Conservation (phyloP, 2,888 invertebrate species). For the Drosophila mayaguana region DNA sequence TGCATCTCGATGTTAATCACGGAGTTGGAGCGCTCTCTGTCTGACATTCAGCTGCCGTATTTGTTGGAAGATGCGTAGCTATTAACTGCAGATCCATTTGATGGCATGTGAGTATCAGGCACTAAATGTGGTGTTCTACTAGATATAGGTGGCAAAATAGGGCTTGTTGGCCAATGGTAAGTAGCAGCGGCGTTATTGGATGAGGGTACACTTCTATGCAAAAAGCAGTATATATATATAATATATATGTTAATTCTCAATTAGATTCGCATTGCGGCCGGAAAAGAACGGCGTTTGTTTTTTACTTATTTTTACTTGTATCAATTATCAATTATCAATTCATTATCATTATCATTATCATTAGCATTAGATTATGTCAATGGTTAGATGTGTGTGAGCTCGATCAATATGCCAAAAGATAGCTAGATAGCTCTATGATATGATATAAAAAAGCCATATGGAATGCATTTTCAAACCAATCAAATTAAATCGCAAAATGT, state of each 20-base stretch:
- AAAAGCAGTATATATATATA: slow-evolving; percentile 74
- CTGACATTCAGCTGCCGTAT: slow-evolving; percentile 85
- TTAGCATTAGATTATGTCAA: slow-evolving; percentile 23
- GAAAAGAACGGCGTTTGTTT: neutral
- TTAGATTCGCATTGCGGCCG: slow-evolving; percentile 31
- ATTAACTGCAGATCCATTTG: slow-evolving; percentile 85
- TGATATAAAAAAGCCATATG: slow-evolving; percentile 56
- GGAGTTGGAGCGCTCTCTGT: slow-evolving; percentile 82
- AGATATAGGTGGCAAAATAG: slow-evolving; percentile 90
- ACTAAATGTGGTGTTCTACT: slow-evolving; percentile 90
- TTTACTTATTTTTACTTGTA: neutral
- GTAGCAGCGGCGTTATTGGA: slow-evolving; percentile 86
- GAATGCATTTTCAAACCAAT: slow-evolving; percentile 36
- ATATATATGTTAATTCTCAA: slow-evolving; percentile 74
- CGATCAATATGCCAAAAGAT: slow-evolving; percentile 48
- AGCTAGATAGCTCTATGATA: slow-evolving; percentile 32
- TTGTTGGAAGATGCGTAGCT: slow-evolving; percentile 85
- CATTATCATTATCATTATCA: slow-evolving; percentile 11
- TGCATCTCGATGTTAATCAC: slow-evolving; percentile 82
- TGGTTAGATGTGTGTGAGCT: slow-evolving; percentile 54
- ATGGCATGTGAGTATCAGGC: slow-evolving; percentile 88
- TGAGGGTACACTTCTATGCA: slow-evolving; percentile 86
- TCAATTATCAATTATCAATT: slow-evolving; percentile 6
- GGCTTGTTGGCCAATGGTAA: slow-evolving; percentile 93
- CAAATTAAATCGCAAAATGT: slow-evolving; percentile 5